Percentiles rank a stretch among this genome's conserved stretches.
Evolutionary conservation across 1,140 invertebrate species (phyloP).

Genomic region (Neodiprion pinetum): DNA sequence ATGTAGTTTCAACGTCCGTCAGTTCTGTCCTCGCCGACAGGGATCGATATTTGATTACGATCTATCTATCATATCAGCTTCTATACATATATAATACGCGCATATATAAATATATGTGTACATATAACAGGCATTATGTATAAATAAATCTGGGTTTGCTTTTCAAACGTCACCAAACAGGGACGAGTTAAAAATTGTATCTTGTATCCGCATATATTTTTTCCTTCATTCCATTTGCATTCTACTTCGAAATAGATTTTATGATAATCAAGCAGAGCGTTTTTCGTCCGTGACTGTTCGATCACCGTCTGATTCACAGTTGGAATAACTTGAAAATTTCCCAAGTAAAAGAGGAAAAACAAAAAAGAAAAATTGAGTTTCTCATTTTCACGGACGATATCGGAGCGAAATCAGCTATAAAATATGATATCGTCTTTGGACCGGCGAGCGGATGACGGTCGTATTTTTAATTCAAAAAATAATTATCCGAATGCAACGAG

Average conservation of each 20-base stretch:
- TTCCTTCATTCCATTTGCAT: not conserved
- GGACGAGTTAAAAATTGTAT: not conserved
- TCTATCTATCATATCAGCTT: no score
- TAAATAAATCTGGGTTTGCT: not conserved
- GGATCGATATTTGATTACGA: not conserved
- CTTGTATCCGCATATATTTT: not conserved
- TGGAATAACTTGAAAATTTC: no score
- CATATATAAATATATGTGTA: not conserved
- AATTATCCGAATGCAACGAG: no score
- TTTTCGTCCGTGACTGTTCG: not conserved
- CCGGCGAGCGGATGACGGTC: no score
- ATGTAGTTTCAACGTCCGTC: not conserved
- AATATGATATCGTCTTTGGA: no score
- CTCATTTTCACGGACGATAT: no score
- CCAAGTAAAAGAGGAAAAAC: no score
- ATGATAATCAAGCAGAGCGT: not conserved
- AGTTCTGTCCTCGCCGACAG: not conserved
- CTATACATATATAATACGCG: no score
- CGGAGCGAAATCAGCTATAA: no score
- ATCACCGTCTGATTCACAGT: constrained; percentile 29
- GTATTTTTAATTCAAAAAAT: no score
- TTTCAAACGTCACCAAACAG: not conserved
- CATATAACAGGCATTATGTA: not conserved
- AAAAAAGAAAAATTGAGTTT: no score
- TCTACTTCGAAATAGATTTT: not conserved